A percentile compares a stretch with the other conserved stretches of the same genome.
These are phyloP conservation scores for Rhadina sibilatrix DNA, from an alignment of 2,113 vertebrate species.

Conservation along the genomic window DNA sequence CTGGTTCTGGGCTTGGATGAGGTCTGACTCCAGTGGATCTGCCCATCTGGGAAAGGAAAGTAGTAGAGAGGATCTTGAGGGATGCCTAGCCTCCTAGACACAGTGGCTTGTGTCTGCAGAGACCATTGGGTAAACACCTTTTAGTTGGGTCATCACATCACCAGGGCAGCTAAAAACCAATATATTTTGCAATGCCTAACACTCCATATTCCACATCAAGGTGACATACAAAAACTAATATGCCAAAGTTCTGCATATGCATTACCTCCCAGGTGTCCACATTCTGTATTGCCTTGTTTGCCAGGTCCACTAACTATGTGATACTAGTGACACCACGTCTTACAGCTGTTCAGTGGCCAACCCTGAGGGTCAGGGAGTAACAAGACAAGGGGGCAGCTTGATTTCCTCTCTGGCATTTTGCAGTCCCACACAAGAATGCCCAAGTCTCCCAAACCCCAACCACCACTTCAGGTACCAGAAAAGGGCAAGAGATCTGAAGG, in stretches of 20 bases:
- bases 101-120: neutral
- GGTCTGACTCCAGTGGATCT: conserved; percentile 63
- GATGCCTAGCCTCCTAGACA: neutral
- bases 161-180: neutral
- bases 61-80: neutral
- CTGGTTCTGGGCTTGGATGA: neutral
- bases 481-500: neutral
- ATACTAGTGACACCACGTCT: too few species aligned
- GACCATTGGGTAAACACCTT: neutral
- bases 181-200: neutral
- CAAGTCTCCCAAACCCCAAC: neutral
- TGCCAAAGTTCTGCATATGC: neutral
- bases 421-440: neutral
- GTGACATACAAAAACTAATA: neutral
- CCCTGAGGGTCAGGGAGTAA: neutral
- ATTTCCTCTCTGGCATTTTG: neutral
- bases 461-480: neutral
- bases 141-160: neutral
- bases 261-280: neutral
- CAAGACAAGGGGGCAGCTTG: neutral
- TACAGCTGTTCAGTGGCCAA: neutral
- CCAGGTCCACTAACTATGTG: neutral
- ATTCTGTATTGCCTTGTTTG: neutral
- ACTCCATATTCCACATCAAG: neutral
- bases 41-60: conserved; percentile 30